These are phyloP conservation scores for Pseudachorutes palmiensis DNA, from an alignment of 1,140 invertebrate genomes.

Conservation along the genomic window DNA sequence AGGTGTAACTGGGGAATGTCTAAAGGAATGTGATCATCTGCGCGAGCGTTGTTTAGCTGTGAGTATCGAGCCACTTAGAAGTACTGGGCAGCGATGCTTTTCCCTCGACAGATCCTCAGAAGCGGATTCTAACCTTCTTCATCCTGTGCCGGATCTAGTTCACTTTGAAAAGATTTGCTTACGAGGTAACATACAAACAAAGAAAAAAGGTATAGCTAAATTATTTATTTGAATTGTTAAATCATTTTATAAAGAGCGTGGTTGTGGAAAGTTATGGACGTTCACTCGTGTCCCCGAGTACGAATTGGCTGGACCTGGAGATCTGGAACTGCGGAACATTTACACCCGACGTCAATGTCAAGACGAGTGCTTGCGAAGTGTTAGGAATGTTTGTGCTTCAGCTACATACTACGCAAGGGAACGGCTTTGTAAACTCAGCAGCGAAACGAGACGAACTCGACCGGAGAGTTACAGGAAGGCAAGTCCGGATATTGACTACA, in stretches of 20 bases:
- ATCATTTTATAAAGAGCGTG: constrained; percentile 40
- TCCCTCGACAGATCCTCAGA: constrained; percentile 44
- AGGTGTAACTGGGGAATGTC: constrained; percentile 45
- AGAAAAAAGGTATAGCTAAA: background rate
- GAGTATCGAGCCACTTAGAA: constrained; percentile 43
- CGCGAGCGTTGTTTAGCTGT: constrained; percentile 45
- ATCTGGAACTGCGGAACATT: constrained; percentile 43
- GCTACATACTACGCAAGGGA: constrained; percentile 44
- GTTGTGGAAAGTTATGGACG: constrained; percentile 47
- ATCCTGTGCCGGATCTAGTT: constrained; percentile 42
- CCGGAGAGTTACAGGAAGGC: constrained; percentile 43
- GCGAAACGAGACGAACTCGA: constrained; percentile 45
- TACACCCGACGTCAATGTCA: constrained; percentile 44
- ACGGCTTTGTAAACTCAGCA: constrained; percentile 44
- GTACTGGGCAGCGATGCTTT: constrained; percentile 44
- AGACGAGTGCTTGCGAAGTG: constrained; percentile 44
- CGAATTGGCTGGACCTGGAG: constrained; percentile 43
- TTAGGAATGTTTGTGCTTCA: constrained; percentile 42
- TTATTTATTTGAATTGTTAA: constrained; percentile 8
- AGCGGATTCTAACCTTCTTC: constrained; percentile 41
- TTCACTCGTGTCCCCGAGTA: constrained; percentile 48
- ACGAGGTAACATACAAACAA: constrained; percentile 36
- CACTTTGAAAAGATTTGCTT: constrained; percentile 51
- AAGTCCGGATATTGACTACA: constrained; percentile 46
- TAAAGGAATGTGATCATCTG: constrained; percentile 45